These are phyloP conservation scores for Metallyticus violacea DNA, from an alignment of 2,888 invertebrate genomes.

Conservation along the genomic window DNA sequence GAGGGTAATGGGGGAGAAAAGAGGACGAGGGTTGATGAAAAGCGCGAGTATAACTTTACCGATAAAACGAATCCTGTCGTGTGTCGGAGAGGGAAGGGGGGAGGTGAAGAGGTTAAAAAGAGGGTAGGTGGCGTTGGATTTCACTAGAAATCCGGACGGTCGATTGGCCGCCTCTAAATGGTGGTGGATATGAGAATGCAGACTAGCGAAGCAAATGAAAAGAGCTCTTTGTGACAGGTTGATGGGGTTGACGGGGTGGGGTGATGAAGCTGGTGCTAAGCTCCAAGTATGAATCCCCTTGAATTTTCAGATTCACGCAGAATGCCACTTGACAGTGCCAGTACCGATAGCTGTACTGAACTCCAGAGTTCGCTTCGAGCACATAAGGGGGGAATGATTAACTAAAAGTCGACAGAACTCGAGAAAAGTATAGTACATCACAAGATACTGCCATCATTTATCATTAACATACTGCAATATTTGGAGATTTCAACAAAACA, in stretches of 20 bases:
- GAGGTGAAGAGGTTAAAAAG: background rate
- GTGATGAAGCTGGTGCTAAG: background rate
- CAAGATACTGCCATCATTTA: too few species aligned
- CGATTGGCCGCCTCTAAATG: background rate
- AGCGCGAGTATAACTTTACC: background rate
- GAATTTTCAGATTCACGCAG: slow-evolving; percentile 11
- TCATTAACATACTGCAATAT: too few species aligned
- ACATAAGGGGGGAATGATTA: too few species aligned
- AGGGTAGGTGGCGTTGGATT: background rate
- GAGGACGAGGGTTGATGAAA: too few species aligned
- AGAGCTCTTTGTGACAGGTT: slow-evolving; percentile 9
- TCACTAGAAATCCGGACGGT: background rate
- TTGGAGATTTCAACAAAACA: too few species aligned
- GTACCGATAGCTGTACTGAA: background rate
- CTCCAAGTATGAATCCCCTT: slow-evolving; percentile 5
- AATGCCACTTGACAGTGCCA: background rate
- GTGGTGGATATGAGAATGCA: background rate
- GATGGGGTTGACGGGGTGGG: background rate
- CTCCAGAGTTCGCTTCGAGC: background rate
- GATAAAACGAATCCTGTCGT: background rate
- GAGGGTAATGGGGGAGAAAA: background rate
- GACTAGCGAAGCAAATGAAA: background rate
- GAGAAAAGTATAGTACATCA: too few species aligned
- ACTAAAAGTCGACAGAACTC: too few species aligned
- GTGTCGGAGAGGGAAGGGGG: background rate